Evolutionary conservation across 2,113 vertebrate genomes (phyloP).

Genomic region (Sula dactylatra): DNA sequence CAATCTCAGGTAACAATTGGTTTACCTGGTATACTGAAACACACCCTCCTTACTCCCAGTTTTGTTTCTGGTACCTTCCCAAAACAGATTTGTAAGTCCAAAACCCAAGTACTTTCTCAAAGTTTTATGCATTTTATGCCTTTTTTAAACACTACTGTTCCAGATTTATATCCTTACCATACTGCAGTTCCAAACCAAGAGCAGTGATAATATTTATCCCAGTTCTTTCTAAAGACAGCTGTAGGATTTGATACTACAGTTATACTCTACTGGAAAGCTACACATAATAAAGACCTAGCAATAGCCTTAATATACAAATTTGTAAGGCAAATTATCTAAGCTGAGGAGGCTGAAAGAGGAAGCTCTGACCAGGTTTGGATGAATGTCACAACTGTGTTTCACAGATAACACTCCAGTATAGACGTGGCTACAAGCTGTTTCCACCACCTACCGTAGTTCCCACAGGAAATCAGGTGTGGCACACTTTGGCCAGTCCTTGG

Average conservation of each 20-base stretch:
- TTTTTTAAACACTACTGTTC: neutral
- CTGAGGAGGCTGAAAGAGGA: neutral
- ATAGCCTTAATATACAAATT: neutral
- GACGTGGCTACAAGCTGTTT: neutral
- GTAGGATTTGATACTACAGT: neutral
- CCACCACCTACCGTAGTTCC: neutral
- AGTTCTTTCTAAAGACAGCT: neutral
- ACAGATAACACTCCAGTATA: neutral
- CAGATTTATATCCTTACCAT: neutral
- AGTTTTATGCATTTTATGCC: neutral
- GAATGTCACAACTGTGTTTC: neutral
- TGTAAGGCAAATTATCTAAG: neutral
- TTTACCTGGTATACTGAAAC: neutral
- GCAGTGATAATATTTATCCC: neutral
- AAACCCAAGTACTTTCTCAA: neutral
- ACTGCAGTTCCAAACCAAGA: neutral
- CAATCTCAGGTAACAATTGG: neutral
- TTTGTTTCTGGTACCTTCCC: neutral
- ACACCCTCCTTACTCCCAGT: neutral
- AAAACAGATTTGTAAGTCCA: neutral
- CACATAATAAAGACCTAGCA: neutral
- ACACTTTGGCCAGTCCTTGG: neutral
- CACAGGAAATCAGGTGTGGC: neutral
- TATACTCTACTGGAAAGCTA: neutral
- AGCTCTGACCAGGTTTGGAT: neutral